Base-by-base conservation (phyloP, 1,140 invertebrate genomes). In the Radopholus similis region DNA sequence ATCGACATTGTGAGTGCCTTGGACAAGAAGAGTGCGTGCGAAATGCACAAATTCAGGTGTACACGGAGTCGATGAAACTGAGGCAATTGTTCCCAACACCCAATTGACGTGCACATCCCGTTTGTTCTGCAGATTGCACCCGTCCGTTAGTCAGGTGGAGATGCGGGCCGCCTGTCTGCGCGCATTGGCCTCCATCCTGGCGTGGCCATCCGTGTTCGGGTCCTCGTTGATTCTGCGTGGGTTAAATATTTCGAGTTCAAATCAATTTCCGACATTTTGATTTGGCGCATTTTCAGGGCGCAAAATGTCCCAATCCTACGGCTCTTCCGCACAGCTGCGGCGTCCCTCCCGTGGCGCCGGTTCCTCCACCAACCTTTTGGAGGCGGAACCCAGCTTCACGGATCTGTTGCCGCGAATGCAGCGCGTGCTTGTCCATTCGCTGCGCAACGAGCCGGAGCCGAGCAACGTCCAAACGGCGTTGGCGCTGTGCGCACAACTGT, bases 1-100 rank as follows among this genome's bases (percentile, higher is more conserved):
- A 81, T 98, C 18, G 93, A 95, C 83, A 85, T 90, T 23, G 90
- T 95, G n/a, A n/a, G n/a, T n/a, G n/a, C n/a, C n/a, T n/a, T n/a
- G n/a, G n/a, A n/a, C n/a, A n/a, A n/a, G n/a, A n/a, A n/a, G n/a
- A n/a, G n/a, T n/a, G n/a, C n/a, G n/a, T n/a, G n/a, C n/a, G n/a
- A n/a, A n/a, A n/a, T n/a, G n/a, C n/a, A n/a, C n/a, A n/a, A n/a
- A n/a, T n/a, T n/a, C n/a, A n/a, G n/a, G n/a, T n/a, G 4, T 84
- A 95, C 11, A 88, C 90, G 3, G 90, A 91, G 67, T 89, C 89
- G 68, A 83, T 90, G 0, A 83, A 85, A 74, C 62, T 85, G 11
- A 84, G 80, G 84, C 84, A 71, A 40, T 15, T 55, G 23, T 13
- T 51, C 35, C 51, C 26, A 5, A 56, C 34, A 28, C 44, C 67